Evolutionary conservation across 2,797 vertebrate species (phyloP), one percentile per base, ranked within the genome.

Genomic region (Clarias platycephalus): DNA sequence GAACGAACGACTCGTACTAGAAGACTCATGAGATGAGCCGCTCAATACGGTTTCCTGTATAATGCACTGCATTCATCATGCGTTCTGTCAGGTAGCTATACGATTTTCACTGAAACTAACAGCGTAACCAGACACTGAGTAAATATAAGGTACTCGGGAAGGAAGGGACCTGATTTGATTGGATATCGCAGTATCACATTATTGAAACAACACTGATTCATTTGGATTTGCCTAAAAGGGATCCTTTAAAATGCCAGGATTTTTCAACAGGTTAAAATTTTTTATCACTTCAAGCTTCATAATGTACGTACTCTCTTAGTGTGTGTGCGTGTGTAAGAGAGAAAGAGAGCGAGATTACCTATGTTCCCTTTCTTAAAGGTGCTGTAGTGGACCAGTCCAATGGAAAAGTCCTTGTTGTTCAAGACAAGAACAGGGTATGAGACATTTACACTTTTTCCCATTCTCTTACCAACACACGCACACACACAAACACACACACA

Each of bases 361-460:
- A 18, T 62, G n/a, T 7, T 28, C 16, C 12, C 4, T 31, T 71
- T 57, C 26, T 60, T 85, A 71, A 86, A 99, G 98, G 97, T 91
- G 97, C 97, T 82, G 97, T 98, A 71, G 93, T 98, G 68, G 95
- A 99, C 88, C 94, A 96, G 91, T 93, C 93, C 58, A 95, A 92
- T 67, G 95, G 96, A 66, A 98, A 96, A 90, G 95, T 99, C 87
- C 91, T 99, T 26, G 97, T 97, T 0, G 95, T 99, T 83, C 98
- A 99, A 91, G 98, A 99, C 93, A 95, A 91, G 92, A 97, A 98
- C 91, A 97, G 96, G 96, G 98, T 98, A 90, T 0, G 12, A 10
- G 24, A 40, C 37, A 28, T 75, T 81, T 28, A 55, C 26, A 63
- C 67, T 55, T 70, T 58, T 16, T 24, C 0, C 55, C 24, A 53